phyloP scores from a whole-genome alignment of 64 coral and sea anemone genomes.

The Dendrophyllia cribrosa region DNA sequence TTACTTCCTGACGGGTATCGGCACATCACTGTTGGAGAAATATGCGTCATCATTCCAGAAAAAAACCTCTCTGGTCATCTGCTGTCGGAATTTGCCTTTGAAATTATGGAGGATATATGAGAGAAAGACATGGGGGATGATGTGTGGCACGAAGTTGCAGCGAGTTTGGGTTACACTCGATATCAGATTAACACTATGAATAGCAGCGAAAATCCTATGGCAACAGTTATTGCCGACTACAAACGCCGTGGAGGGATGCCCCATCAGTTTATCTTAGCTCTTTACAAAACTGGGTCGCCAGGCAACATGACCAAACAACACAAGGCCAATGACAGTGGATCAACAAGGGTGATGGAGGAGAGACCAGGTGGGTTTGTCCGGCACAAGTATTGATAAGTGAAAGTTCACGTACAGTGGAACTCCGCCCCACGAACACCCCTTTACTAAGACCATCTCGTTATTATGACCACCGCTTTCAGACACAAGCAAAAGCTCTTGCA shows the following conservation, averaged over 20 bases:
- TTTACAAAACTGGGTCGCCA: slow-evolving; percentile 76
- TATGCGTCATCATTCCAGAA: no score
- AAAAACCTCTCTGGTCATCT: no score
- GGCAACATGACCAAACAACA: not conserved
- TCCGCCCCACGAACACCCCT: no score
- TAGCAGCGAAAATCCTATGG: slow-evolving; percentile 59
- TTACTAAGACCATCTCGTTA: no score
- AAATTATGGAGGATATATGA: no score
- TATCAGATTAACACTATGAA: slow-evolving; percentile 68
- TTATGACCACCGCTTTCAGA: no score
- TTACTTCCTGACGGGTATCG: no score
- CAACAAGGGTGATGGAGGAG: slow-evolving; percentile 5
- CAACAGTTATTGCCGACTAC: slow-evolving; percentile 77
- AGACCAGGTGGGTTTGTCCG: slow-evolving; percentile 36
- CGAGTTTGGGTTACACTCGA: slow-evolving; percentile 83
- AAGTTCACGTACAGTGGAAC: no score
- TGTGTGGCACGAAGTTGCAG: slow-evolving; percentile 90
- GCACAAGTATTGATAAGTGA: no score
- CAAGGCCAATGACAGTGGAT: not conserved
- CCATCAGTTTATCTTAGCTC: slow-evolving; percentile 85
- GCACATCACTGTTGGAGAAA: no score
- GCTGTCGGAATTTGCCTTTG: no score
- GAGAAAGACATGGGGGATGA: slow-evolving; percentile 94
- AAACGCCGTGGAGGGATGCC: slow-evolving; percentile 85
- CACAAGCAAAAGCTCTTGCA: no score